Percentiles rank a stretch among this genome's conserved stretches.
Conservation (phyloP, 2,113 vertebrate genomes). For the Piaya cayana region DNA sequence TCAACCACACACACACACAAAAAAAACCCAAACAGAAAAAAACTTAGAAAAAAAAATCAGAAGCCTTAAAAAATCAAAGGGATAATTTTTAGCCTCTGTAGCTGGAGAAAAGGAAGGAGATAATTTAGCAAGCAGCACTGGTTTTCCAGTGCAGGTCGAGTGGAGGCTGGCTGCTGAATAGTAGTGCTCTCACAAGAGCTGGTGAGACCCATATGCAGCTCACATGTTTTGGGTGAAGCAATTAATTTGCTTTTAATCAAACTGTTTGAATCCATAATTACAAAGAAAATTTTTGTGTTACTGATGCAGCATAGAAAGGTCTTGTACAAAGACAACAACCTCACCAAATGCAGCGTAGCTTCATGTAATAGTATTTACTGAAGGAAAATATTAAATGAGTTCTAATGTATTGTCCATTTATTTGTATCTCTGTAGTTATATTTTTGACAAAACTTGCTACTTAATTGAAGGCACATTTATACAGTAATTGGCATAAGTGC, state of each 20-base stretch:
- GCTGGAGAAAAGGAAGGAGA: background rate
- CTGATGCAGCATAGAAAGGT: background rate
- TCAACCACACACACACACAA: no score
- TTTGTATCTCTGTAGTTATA: background rate
- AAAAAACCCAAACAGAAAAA: no score
- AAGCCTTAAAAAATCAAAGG: background rate
- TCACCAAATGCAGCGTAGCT: background rate
- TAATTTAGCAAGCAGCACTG: background rate
- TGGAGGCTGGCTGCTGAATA: background rate
- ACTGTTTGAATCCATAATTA: background rate
- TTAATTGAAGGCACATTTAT: background rate
- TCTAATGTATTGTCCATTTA: background rate
- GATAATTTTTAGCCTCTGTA: background rate
- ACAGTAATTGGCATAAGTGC: background rate
- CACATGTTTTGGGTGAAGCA: background rate
- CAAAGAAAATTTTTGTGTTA: background rate
- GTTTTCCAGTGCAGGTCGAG: background rate
- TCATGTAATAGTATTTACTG: background rate
- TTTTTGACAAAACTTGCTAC: background rate
- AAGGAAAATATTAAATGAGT: background rate
- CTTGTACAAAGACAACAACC: background rate
- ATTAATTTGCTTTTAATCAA: background rate
- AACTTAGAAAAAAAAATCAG: no score
- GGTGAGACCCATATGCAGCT: background rate
- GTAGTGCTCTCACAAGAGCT: background rate